Evolutionary conservation across 2,888 invertebrate species (phyloP), one percentile per base, ranked within the genome.

Genomic region (Ectemnius lituratus): DNA sequence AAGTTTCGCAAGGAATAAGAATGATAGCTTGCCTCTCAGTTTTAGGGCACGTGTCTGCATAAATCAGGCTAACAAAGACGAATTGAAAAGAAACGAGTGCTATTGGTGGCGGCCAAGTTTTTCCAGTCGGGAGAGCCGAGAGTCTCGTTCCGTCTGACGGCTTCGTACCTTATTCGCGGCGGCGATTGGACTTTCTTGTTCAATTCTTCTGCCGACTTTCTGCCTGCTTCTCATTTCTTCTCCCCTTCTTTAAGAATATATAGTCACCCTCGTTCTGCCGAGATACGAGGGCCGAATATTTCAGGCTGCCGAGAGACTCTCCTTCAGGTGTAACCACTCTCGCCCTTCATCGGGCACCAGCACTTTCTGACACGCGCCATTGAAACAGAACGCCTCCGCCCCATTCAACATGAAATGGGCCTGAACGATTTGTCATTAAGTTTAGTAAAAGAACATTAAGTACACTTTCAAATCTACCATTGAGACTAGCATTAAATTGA

Each of bases 261-360:
- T 23, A 23, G 23, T 23, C 23, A 23, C 2, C 52, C 52, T 37
- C 37, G 45, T 45, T 65, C 59, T 47, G 56, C 45, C 58, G 49
- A 28, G 62, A 11, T 61, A 67, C 70, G 67, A 70, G 71, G 52
- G 46, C 37, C 69, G 74, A 77, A 79, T 79, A 75, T 77, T 79
- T 72, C 71, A 75, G 57, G 65, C 49, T 59, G 75, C 75, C 72
- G 77, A 79, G 75, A 47, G 73, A 63, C 60, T 27, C 61, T 52
- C 49, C 64, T 59, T 67, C 69, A 65, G 68, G 76, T 69, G 69
- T 60, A 61, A 57, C 49, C 62, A 23, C 4, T 56, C 57, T 52
- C 59, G 60, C 47, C 72, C 14, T 58, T 73, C 59, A 18, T 67
- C n/a, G 57, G 46, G 13, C 11, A 47, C 14, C 23, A 11, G 11